Percentiles rank a stretch among this genome's conserved stretches.
Conservation (phyloP, 2,888 invertebrate species). For the Ectobius pallidus region DNA sequence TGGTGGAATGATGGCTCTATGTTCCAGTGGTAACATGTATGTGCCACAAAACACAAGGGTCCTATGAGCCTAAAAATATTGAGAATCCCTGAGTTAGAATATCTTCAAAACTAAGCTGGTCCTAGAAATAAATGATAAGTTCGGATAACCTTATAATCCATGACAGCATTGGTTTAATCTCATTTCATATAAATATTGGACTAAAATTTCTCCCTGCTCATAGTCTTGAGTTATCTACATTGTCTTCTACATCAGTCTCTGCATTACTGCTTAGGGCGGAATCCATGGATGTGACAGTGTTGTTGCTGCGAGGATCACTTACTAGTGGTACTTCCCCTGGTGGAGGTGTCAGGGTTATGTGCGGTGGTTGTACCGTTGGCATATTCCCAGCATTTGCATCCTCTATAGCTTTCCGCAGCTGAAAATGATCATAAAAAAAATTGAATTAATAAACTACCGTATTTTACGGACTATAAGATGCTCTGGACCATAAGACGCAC, state of each 20-base stretch:
- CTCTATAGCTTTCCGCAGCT: constrained; percentile 87
- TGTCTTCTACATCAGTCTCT: constrained; percentile 40
- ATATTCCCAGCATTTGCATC: constrained; percentile 83
- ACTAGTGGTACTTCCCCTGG: constrained; percentile 28
- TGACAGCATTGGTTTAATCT: too few species aligned
- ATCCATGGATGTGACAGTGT: constrained; percentile 42
- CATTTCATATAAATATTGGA: too few species aligned
- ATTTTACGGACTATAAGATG: too few species aligned
- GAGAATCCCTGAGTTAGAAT: too few species aligned
- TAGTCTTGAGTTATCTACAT: constrained; percentile 2
- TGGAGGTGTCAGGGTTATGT: constrained; percentile 17
- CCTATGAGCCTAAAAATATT: too few species aligned
- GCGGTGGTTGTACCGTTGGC: constrained; percentile 49
- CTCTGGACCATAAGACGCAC: too few species aligned
- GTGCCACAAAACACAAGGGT: background rate
- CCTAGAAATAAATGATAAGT: too few species aligned
- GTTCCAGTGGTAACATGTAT: background rate
- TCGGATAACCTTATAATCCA: too few species aligned
- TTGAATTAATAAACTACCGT: background rate
- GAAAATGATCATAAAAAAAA: too few species aligned
- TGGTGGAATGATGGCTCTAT: background rate
- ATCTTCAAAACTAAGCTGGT: too few species aligned
- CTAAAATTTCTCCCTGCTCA: background rate
- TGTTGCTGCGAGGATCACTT: constrained; percentile 34
- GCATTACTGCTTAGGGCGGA: constrained; percentile 41